Evolutionary conservation across 2,797 vertebrate species (phyloP).

Genomic region (Enteromius radiatus): DNA sequence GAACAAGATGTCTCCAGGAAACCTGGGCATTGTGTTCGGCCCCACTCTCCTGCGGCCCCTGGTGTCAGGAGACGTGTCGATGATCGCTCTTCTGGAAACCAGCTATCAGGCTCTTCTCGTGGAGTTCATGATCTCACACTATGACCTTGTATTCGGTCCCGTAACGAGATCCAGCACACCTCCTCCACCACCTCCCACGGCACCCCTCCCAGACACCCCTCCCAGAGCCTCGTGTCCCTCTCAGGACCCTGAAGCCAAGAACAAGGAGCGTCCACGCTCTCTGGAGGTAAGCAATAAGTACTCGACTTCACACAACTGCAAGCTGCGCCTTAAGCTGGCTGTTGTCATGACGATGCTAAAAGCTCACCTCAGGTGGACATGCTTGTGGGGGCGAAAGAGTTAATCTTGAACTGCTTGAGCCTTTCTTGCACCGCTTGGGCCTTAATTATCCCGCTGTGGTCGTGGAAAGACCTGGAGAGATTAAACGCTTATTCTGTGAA

Average conservation of each 20-base stretch:
- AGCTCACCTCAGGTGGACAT: conserved; percentile 21
- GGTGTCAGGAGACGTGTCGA: conserved; percentile 75
- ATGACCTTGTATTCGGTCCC: conserved; percentile 81
- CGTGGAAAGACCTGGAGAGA: conserved; percentile 34
- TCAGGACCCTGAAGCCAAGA: conserved; percentile 56
- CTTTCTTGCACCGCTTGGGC: conserved; percentile 54
- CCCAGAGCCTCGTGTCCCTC: conserved; percentile 62
- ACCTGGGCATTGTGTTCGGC: conserved; percentile 94
- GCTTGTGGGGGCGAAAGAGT: conserved; percentile 7
- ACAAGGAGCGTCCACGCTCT: conserved; percentile 73
- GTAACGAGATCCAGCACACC: conserved; percentile 65
- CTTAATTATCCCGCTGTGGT: conserved; percentile 62
- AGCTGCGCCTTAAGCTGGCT: background rate
- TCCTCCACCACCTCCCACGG: conserved; percentile 69
- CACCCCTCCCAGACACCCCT: conserved; percentile 72
- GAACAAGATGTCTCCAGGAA: conserved; percentile 94
- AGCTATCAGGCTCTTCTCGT: conserved; percentile 87
- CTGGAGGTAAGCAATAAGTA: conserved; percentile 73
- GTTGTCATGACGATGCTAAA: conserved; percentile 29
- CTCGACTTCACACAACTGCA: background rate
- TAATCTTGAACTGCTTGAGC: conserved; percentile 51
- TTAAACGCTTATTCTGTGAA: conserved; percentile 57
- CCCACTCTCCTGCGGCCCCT: conserved; percentile 88
- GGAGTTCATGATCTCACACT: conserved; percentile 89
- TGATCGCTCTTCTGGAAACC: conserved; percentile 85